Evolutionary conservation across 2,113 vertebrate species (phyloP).

Genomic region (Lipophrys pholis): DNA sequence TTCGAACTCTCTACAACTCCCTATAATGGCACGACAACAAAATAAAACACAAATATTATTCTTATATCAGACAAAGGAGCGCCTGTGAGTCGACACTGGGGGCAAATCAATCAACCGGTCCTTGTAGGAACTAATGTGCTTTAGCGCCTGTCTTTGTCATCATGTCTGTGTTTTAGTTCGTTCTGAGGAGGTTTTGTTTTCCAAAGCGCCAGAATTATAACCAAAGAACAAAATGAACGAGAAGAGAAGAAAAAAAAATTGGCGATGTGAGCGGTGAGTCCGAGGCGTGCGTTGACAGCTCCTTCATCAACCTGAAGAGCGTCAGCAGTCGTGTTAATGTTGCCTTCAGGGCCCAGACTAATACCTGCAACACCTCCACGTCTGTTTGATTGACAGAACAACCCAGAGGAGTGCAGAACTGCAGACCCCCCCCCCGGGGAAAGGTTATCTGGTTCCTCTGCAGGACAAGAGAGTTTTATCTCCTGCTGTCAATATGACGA

Average conservation of each 20-base stretch:
- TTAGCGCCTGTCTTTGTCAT: too few species aligned
- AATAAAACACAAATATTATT: too few species aligned
- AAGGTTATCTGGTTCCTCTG: conserved; percentile 47
- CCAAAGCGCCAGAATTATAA: background rate
- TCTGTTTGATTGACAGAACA: conserved; percentile 55
- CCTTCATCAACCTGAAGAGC: conserved; percentile 43
- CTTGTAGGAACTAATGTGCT: too few species aligned
- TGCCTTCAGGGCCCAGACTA: conserved; percentile 59
- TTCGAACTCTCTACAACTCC: too few species aligned
- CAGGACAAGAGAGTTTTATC: conserved; percentile 41
- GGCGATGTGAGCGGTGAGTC: conserved; percentile 16
- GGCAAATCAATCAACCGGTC: too few species aligned
- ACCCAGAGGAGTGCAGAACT: too few species aligned
- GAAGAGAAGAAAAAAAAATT: background rate
- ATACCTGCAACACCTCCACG: conserved; percentile 60
- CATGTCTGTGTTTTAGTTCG: too few species aligned
- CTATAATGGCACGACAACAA: too few species aligned
- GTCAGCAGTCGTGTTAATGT: conserved; percentile 50
- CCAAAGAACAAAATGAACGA: conserved; percentile 14
- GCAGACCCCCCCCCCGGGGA: too few species aligned
- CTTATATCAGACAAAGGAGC: too few species aligned
- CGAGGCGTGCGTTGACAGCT: conserved; percentile 66
- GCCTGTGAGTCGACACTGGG: too few species aligned
- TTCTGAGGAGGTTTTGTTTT: too few species aligned
- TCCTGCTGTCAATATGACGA: conserved; percentile 47